A percentile compares a stretch with the other conserved stretches of the same genome.
Conservation (phyloP, 2,797 vertebrate species). For the Sebastolobus altivelis region DNA sequence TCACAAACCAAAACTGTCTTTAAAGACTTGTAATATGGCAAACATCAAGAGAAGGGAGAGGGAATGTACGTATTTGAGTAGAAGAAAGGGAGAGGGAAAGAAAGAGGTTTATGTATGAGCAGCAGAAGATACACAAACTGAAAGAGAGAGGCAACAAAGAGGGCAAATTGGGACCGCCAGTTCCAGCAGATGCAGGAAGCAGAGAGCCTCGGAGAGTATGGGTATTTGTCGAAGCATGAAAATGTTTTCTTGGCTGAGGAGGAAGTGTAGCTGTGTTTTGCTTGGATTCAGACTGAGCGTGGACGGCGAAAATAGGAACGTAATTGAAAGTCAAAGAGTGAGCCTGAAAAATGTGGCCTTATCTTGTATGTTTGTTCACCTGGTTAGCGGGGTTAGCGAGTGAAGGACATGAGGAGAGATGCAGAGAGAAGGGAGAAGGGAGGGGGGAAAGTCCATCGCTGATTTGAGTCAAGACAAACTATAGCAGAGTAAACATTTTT, state of each 20-base stretch:
- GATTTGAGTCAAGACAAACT: slow-evolving; percentile 53
- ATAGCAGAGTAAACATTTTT: slow-evolving; percentile 50
- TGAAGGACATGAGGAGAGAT: slow-evolving; percentile 63
- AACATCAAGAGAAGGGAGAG: not conserved
- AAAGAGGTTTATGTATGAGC: slow-evolving; percentile 14
- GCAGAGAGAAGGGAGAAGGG: slow-evolving; percentile 2
- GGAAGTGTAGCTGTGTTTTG: slow-evolving; percentile 73
- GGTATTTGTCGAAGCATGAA: slow-evolving; percentile 68
- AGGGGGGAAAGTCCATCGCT: slow-evolving; percentile 17
- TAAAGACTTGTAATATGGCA: not conserved
- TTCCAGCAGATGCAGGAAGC: slow-evolving; percentile 57
- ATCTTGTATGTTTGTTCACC: slow-evolving; percentile 87
- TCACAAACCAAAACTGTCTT: not conserved
- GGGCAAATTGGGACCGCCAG: slow-evolving; percentile 23
- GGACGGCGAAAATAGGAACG: slow-evolving; percentile 63
- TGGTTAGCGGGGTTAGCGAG: slow-evolving; percentile 81
- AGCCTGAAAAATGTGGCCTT: slow-evolving; percentile 78
- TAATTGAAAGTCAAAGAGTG: slow-evolving; percentile 76
- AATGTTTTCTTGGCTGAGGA: slow-evolving; percentile 71
- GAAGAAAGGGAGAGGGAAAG: slow-evolving; percentile 7
- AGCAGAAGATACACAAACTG: slow-evolving; percentile 3
- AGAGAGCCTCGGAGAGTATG: slow-evolving; percentile 35
- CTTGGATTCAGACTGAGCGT: slow-evolving; percentile 64
- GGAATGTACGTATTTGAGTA: not conserved
- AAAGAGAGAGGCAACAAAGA: slow-evolving; percentile 40